Conservation (phyloP, 2,888 invertebrate genomes). For the Clusia tigrina region DNA sequence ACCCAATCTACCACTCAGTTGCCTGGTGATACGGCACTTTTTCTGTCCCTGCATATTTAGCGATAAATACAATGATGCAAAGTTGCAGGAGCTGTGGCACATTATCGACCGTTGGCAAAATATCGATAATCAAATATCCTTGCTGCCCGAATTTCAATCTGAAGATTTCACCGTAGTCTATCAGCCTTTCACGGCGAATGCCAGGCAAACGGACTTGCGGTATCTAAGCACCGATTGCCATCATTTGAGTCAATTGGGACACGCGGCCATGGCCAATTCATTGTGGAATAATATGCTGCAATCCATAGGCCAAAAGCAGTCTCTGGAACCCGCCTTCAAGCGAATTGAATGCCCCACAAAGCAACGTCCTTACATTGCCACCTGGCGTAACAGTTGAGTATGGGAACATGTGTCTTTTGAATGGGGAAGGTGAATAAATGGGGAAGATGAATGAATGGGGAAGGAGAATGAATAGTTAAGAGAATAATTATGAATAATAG, state of each 20-base stretch:
- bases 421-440: too few relatives aligned
- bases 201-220: neutral
- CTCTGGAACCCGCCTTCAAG: too few relatives aligned
- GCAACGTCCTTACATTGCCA: too few relatives aligned
- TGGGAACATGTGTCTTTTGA: too few relatives aligned
- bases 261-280: neutral
- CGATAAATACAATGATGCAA: conserved; percentile 64
- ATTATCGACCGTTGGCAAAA: conserved; percentile 43
- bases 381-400: too few relatives aligned
- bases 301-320: too few relatives aligned
- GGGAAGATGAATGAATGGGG: too few relatives aligned
- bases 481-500: too few relatives aligned
- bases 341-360: conserved; percentile 20
- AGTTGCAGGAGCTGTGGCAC: conserved; percentile 45
- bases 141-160: neutral
- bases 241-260: neutral
- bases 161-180: neutral
- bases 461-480: too few relatives aligned
- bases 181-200: neutral
- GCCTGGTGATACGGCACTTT: neutral
- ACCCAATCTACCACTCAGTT: neutral
- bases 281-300: conserved; percentile 67
- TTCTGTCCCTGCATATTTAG: neutral
- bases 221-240: neutral
- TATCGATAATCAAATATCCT: neutral